Percentiles rank a stretch among this genome's conserved stretches.
phyloP scores from a whole-genome alignment of 2,797 vertebrate species.

The Rachycentron canadum region DNA sequence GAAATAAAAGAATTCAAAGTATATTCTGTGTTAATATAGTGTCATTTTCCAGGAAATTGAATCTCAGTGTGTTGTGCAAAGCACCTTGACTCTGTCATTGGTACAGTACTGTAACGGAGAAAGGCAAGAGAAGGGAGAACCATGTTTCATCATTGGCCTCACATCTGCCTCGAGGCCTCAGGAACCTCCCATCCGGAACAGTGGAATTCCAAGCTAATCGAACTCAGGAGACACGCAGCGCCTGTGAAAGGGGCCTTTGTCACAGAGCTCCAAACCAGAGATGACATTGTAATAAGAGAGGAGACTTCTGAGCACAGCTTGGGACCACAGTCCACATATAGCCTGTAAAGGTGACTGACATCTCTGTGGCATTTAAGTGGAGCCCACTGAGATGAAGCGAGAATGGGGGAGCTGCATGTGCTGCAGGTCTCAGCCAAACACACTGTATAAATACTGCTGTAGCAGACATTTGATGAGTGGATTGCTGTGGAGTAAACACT shows the following conservation, averaged over 20 bases:
- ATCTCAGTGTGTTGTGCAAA: slow-evolving; percentile 47
- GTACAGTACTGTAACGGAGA: slow-evolving; percentile 38
- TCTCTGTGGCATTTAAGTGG: slow-evolving; percentile 65
- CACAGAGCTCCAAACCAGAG: slow-evolving; percentile 67
- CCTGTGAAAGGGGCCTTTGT: slow-evolving; percentile 78
- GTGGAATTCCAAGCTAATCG: slow-evolving; percentile 81
- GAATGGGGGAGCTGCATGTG: slow-evolving; percentile 45
- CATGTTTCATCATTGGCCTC: slow-evolving; percentile 58
- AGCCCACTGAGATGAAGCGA: slow-evolving; percentile 52
- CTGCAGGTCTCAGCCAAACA: slow-evolving; percentile 28
- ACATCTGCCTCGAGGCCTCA: slow-evolving; percentile 65
- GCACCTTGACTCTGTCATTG: slow-evolving; percentile 65
- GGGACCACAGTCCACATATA: slow-evolving; percentile 51
- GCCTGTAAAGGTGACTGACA: slow-evolving; percentile 70
- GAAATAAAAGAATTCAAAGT: slow-evolving; percentile 57
- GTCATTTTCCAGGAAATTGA: slow-evolving; percentile 51
- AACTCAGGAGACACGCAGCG: slow-evolving; percentile 77
- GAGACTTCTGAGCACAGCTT: slow-evolving; percentile 57
- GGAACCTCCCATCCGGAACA: slow-evolving; percentile 78
- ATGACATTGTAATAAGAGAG: slow-evolving; percentile 80
- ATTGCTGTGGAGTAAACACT: slow-evolving; percentile 24
- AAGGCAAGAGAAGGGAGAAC: slow-evolving; percentile 5
- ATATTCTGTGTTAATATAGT: slow-evolving; percentile 23
- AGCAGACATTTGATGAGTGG: slow-evolving; percentile 8
- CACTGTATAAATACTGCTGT: slow-evolving; percentile 12